These are phyloP conservation scores for Ecdyonurus torrentis DNA, from an alignment of 2,888 invertebrate genomes.

Conservation along the genomic window DNA sequence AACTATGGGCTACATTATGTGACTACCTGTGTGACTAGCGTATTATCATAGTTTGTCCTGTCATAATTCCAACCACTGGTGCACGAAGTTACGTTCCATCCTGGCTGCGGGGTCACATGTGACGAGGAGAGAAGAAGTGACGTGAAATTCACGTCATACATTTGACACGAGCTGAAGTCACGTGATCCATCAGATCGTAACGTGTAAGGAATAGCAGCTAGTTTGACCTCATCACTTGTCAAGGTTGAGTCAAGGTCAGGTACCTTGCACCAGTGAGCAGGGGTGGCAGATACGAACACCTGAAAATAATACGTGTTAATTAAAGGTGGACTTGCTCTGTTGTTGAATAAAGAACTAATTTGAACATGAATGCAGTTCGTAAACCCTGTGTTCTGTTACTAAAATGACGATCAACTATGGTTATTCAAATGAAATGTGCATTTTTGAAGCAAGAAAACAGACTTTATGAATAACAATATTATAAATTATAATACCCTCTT, in stretches of 20 bases:
- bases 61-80: slow-evolving; percentile 43
- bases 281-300: slow-evolving; percentile 51
- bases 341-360: too few species aligned
- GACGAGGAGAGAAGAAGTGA: slow-evolving; percentile 19
- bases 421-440: too few species aligned
- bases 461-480: too few species aligned
- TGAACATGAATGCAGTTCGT: too few species aligned
- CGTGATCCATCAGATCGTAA: slow-evolving; percentile 26
- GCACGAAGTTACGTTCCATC: slow-evolving; percentile 31
- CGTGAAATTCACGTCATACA: slow-evolving; percentile 34
- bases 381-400: too few species aligned
- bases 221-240: slow-evolving; percentile 31
- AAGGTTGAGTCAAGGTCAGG: slow-evolving; percentile 33
- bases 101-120: slow-evolving; percentile 23
- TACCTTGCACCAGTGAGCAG: slow-evolving; percentile 47
- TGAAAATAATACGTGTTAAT: too few species aligned
- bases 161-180: slow-evolving; percentile 31
- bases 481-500: too few species aligned
- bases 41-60: slow-evolving; percentile 39
- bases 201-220: slow-evolving; percentile 33
- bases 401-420: too few species aligned
- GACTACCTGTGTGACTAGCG: slow-evolving; percentile 46
- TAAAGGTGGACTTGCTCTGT: too few species aligned
- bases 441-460: too few species aligned
- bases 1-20: too few species aligned